Evolutionary conservation across 1,140 invertebrate genomes (phyloP), one percentile per base, ranked within the genome.

Genomic region (Orussus abietinus): DNA sequence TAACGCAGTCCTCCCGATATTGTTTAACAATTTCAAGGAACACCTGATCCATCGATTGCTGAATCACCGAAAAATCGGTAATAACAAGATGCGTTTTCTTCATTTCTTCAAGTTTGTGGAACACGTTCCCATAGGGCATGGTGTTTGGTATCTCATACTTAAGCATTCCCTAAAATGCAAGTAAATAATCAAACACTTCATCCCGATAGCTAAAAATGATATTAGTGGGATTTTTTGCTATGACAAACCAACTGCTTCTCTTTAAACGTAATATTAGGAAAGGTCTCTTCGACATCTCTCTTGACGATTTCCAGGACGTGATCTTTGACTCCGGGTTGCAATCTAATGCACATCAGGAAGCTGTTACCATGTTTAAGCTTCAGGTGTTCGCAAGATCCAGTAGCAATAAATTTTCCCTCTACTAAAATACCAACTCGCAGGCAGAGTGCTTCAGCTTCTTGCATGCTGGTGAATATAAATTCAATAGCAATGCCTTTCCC

Each of bases 291-390:
- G 5, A 45, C 42, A 7, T 33, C 28, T 28, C 36, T 37, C 9
- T 25, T 47, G 10, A 48, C 37, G 3, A 6, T 5, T 14, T 42
- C 15, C 13, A 42, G 20, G 5, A 13, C 21, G 12, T 37, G 42
- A 11, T 22, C 10, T n/a, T 42, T 10, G 9, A 31, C 32, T 25
- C 46, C 14, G 3, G 44, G 31, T n/a, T 37, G 49, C 18, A 70
- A 47, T 55, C 69, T 69, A 4, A 72, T 59, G 7, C 73, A 75
- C 4, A 86, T 55, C n/a, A 79, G 80, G 57, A 81, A 86, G 10
- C 83, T 82, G 45, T 79, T 69, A 31, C 81, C 82, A 62, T 81
- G 84, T 59, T 80, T 81, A 47, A 62, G 69, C 48, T 80, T 82
- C 10, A 83, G 47, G 45, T 80, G 69, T 39, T 82, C 80, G 10